Evolutionary conservation across 2,113 vertebrate species (phyloP).

Genomic region (Azemiops feae): DNA sequence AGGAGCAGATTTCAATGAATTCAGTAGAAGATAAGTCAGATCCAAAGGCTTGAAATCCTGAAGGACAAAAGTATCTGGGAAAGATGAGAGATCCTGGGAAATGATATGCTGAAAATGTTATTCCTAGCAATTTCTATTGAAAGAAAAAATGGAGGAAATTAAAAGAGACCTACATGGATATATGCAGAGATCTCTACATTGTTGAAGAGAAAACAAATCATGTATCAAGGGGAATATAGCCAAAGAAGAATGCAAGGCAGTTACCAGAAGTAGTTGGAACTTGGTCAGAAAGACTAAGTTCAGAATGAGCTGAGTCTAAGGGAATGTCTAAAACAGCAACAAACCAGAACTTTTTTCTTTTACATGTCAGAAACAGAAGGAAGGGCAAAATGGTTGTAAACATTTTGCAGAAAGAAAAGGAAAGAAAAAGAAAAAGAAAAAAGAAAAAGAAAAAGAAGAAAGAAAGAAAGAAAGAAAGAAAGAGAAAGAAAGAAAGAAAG

Average conservation of each 20-base stretch:
- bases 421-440: too few relatives aligned
- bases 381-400: not conserved
- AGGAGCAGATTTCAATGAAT: not conserved
- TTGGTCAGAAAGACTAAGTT: not conserved
- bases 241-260: not conserved
- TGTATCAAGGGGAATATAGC: not conserved
- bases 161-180: not conserved
- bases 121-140: not conserved
- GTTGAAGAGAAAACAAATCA: not conserved
- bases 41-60: not conserved
- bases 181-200: not conserved
- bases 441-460: not conserved
- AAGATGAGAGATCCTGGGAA: not conserved
- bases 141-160: not conserved
- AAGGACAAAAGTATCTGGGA: not conserved
- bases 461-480: not conserved
- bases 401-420: not conserved
- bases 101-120: not conserved
- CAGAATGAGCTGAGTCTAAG: not conserved
- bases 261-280: not conserved
- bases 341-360: not conserved
- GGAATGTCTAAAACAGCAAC: not conserved
- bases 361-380: not conserved
- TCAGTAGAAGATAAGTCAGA: not conserved
- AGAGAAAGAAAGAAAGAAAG: not conserved